A percentile compares a stretch with the other conserved stretches of the same genome.
phyloP scores from a whole-genome alignment of 35 echinoderm and acorn worm species.

The Apostichopus japonicus region DNA sequence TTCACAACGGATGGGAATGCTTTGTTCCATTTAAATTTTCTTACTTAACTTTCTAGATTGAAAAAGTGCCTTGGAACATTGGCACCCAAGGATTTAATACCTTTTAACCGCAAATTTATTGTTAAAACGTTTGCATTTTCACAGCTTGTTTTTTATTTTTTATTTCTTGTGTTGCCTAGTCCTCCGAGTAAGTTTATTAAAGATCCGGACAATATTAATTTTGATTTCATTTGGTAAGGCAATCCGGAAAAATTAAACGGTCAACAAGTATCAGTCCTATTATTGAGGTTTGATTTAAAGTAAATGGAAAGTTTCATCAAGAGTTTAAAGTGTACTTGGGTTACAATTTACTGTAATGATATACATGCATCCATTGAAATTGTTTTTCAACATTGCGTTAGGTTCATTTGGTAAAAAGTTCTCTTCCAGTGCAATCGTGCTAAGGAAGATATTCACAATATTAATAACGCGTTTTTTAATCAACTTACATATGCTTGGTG shows the following conservation, averaged over 20 bases:
- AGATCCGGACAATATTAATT: constrained; percentile 17
- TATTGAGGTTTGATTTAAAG: background rate
- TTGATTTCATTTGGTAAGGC: constrained; percentile 37
- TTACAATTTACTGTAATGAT: background rate
- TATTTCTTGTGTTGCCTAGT: constrained; percentile 23
- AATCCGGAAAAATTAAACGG: constrained; percentile 46
- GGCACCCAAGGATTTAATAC: background rate
- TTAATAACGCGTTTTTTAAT: background rate
- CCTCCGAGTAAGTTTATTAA: background rate
- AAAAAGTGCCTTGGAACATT: background rate
- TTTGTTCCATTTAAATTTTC: background rate
- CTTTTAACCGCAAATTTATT: background rate
- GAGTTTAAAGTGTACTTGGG: constrained; percentile 28
- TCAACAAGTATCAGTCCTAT: constrained; percentile 21
- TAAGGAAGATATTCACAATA: background rate
- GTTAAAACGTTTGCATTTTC: background rate
- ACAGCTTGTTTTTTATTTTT: constrained; percentile 23
- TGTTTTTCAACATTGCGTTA: constrained; percentile 19
- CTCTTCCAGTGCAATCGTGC: constrained; percentile 3
- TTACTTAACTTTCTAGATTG: background rate
- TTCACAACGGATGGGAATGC: background rate
- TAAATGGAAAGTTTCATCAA: constrained; percentile 10
- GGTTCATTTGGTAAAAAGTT: background rate
- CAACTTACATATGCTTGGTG: no score
- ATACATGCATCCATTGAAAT: background rate